phyloP scores from a whole-genome alignment of 2,113 vertebrate genomes.

The Sporophila hypoxantha region DNA sequence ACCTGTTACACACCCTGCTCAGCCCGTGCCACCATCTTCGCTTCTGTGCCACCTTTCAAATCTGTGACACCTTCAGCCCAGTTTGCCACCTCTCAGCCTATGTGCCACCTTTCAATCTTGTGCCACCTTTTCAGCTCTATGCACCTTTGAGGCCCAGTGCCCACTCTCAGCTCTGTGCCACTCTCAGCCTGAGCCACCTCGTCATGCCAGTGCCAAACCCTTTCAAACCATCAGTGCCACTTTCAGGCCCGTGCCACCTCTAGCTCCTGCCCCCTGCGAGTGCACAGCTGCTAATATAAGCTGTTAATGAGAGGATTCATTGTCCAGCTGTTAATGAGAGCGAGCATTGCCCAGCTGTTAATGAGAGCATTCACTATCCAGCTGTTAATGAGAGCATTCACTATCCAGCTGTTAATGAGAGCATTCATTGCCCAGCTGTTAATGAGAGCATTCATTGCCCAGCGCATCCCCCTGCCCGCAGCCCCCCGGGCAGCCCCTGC shows the following conservation, averaged over 20 bases:
- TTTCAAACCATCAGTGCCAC: too few species aligned
- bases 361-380: neutral
- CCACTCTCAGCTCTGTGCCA: too few species aligned
- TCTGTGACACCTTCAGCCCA: too few species aligned
- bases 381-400: neutral
- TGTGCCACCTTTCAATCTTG: neutral
- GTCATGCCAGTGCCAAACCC: too few species aligned
- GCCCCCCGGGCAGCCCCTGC: neutral
- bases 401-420: neutral
- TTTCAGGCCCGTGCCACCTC: neutral
- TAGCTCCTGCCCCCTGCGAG: neutral
- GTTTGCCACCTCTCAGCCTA: neutral
- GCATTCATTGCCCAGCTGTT: neutral
- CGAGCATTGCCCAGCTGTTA: neutral
- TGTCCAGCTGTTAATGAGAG: neutral
- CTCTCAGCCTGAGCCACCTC: neutral
- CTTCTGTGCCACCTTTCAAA: too few species aligned
- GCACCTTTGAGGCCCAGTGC: too few species aligned
- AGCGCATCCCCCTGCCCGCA: neutral
- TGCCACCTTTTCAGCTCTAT: too few species aligned
- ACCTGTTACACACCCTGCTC: too few species aligned
- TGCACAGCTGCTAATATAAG: neutral
- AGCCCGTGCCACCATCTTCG: too few species aligned
- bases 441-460: neutral
- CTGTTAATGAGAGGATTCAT: neutral